Base-by-base conservation (phyloP, 1,140 invertebrate species). In the Leptopilina clavipes region DNA sequence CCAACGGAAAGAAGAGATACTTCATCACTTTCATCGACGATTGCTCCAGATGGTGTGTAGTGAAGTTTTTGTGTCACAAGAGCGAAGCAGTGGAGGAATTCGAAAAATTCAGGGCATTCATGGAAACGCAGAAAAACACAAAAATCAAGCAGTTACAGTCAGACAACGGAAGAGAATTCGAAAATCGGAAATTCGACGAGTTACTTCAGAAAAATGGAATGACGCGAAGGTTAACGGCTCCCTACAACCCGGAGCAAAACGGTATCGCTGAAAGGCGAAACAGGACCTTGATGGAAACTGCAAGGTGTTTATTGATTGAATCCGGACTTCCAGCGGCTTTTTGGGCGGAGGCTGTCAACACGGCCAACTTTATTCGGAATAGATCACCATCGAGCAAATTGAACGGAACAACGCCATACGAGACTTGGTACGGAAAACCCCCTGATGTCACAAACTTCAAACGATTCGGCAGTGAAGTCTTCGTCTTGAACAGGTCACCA, bases 61-160 rank as follows among this genome's bases (percentile, higher is more conserved):
- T 89, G n/a, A 86, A 87, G 73, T 82, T 91, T 71, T 59, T 92
- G 12, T 86, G 86, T 56, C 79, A 83, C 5, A 92, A 91, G 82
- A 81, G 71, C 70, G 82, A 89, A 44, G 87, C 89, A 3, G 81
- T 87, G 9, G 52, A 86, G 8, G 83, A 82, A 76, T 88, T 90
- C 52, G 48, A 75, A 9, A 40, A 40, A 40, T 40, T 40, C 37
- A 40, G 37, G 9, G 7, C 0, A 9, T 40, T 40, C 37, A 40
- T 40, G 37, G 37, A 40, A 40, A 40, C 37, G 9, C 37, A 40
- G 37, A 40, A 40, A 9, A 40, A 40, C 8, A 40, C 3, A 1
- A 40, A 40, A 6, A 9, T 40, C 8, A 40, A 40, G 8, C 37
- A 40, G 8, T 40, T 40, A 9, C 37, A 40, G 65, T 83, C 81